phyloP scores from a whole-genome alignment of 2,888 invertebrate genomes.

The Callyntrura guangdongensis region DNA sequence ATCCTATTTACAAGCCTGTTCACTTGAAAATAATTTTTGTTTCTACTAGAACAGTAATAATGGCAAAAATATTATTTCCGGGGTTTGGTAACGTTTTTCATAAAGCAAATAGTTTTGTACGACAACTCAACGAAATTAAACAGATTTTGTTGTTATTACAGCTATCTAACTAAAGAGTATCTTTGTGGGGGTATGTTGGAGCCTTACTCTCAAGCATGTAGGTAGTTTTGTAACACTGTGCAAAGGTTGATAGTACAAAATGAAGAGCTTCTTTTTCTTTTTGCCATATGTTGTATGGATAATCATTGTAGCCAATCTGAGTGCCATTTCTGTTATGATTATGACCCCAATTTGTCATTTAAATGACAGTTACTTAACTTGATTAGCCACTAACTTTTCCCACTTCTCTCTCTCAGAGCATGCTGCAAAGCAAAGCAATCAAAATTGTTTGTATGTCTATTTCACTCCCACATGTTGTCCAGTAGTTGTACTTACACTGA shows the following conservation, averaged over 20 bases:
- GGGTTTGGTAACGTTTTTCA: too few relatives aligned
- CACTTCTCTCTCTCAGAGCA: background rate
- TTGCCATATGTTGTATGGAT: background rate
- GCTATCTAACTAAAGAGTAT: too few relatives aligned
- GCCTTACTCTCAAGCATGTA: too few relatives aligned
- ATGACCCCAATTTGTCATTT: background rate
- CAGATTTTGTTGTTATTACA: too few relatives aligned
- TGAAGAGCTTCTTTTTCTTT: too few relatives aligned
- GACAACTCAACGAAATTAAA: too few relatives aligned
- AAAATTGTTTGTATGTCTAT: background rate
- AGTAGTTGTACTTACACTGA: background rate
- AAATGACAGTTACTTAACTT: conserved; percentile 19
- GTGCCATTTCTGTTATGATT: background rate
- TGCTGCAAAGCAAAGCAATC: background rate
- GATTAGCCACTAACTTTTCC: background rate
- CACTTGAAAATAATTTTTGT: background rate
- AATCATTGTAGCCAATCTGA: background rate
- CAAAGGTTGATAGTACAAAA: too few relatives aligned
- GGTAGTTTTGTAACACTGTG: too few relatives aligned
- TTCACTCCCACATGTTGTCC: background rate
- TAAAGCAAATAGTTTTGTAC: too few relatives aligned
- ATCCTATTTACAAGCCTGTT: conserved; percentile 31
- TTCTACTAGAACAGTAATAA: too few relatives aligned
- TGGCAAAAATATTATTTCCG: too few relatives aligned
- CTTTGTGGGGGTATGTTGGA: too few relatives aligned